Evolutionary conservation across 2,797 vertebrate genomes (phyloP), one percentile per base, ranked within the genome.

Genomic region (Eulemur albifrons): DNA sequence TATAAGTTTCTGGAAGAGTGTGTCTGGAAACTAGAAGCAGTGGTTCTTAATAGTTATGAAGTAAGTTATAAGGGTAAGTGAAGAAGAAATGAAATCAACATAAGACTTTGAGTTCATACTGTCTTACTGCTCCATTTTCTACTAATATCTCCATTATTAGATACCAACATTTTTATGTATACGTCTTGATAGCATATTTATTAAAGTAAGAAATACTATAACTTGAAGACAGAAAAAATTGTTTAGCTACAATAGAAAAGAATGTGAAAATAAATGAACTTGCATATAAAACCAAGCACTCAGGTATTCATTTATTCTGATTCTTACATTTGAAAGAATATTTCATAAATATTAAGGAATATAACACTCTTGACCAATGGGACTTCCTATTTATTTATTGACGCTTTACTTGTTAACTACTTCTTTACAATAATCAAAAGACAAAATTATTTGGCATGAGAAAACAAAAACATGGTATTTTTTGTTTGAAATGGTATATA

Each of bases 291-390:
- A 90, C 30, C 57, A 92, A 85, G 13, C 25, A 88, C n/a, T 91
- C 20, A 93, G 27, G 40, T 88, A 88, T 50, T 95, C 40, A 86
- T 77, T 96, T 93, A 84, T 80, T 93, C 7, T 32, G 21, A 79
- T 88, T 95, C 45, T 95, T 94, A 7, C 11, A 85, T 91, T 92
- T 94, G 35, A 97, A 93, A 54, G 38, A 81, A 7, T 86, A 83
- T 65, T 95, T 92, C 17, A 72, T 61, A 83, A 70, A 59, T 79
- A 81, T 61, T 93, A 92, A 90, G 13, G 18, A 93, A 96, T 73
- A 30, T 50, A 83, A 90, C 38, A 88, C 43, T 83, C 76, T 65
- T 93, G 2, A 92, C 65, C 20, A 69, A 50, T 45, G 20, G n/a
- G 12, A 80, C 30, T 70, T 84, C 30, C 15, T 80, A 15, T 88